Percentiles rank a stretch among this genome's conserved stretches.
These are phyloP conservation scores for Oreotragus oreotragus DNA, from an alignment of 2,113 vertebrate genomes.

Conservation along the genomic window DNA sequence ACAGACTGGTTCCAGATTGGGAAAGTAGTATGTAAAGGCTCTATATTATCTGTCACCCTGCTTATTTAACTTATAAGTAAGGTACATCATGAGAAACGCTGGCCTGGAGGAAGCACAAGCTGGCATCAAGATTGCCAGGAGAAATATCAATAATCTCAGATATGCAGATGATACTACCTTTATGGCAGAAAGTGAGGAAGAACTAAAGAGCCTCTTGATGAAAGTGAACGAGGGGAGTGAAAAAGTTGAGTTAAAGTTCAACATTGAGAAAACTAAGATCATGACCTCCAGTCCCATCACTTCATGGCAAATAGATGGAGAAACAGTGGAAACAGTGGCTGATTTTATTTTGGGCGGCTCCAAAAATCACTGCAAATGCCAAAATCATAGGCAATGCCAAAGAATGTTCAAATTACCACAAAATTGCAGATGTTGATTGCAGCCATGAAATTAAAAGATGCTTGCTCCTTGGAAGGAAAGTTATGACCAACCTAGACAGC, in stretches of 20 bases:
- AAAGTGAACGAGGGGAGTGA: background rate
- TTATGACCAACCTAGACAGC: background rate
- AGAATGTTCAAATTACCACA: too few relatives aligned
- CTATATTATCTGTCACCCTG: background rate
- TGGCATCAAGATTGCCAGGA: background rate
- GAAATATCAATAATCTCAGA: background rate
- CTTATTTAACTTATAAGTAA: background rate
- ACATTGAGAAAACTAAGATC: background rate
- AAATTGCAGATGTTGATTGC: background rate
- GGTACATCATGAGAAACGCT: background rate
- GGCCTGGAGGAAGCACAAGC: background rate
- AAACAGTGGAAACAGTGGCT: background rate
- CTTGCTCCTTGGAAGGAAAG: background rate
- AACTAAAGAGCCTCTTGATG: background rate
- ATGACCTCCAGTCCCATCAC: background rate
- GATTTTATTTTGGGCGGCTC: background rate
- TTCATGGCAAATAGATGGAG: background rate
- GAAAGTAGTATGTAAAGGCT: background rate
- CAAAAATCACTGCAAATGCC: too few relatives aligned
- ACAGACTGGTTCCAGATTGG: background rate
- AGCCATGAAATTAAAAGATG: background rate
- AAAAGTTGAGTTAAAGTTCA: background rate
- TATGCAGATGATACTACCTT: background rate
- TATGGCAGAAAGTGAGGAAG: background rate
- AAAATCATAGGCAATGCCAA: too few relatives aligned